A percentile compares a stretch with the other conserved stretches of the same genome.
Evolutionary conservation across 2,888 invertebrate genomes (phyloP).

Genomic region (Apodemia duryi): DNA sequence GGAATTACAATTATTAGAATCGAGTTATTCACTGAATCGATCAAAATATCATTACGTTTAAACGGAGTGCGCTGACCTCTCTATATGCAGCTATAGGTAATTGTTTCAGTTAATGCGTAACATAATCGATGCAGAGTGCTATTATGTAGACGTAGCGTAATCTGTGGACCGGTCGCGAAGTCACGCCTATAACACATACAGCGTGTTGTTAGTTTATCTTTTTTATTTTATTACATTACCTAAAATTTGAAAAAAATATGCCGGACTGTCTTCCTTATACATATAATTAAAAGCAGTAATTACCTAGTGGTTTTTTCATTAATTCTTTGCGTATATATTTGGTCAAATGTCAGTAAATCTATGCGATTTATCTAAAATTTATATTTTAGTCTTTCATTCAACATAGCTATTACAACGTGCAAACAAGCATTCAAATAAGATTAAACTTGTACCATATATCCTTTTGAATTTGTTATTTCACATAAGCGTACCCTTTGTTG

Average conservation of each 20-base stretch:
- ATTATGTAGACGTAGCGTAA: conserved; percentile 57
- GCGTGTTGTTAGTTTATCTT: conserved; percentile 31
- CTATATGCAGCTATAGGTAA: conserved; percentile 35
- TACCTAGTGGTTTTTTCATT: no score
- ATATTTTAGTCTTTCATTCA: no score
- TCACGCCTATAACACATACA: conserved; percentile 53
- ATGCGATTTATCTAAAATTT: no score
- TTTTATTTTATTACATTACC: neutral
- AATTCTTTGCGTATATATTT: no score
- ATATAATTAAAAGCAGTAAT: no score
- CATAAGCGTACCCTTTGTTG: no score
- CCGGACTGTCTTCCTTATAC: no score
- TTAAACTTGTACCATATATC: no score
- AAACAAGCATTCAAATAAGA: no score
- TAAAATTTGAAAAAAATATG: neutral
- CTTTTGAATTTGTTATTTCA: no score
- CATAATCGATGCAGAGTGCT: conserved; percentile 54
- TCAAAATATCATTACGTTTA: conserved; percentile 32
- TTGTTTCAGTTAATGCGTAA: conserved; percentile 50
- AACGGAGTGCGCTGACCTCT: conserved; percentile 31
- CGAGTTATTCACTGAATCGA: conserved; percentile 24
- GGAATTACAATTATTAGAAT: conserved; percentile 12
- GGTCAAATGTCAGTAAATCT: no score
- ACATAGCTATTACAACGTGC: no score
- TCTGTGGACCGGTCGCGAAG: conserved; percentile 60